Percentiles rank a stretch among this genome's conserved stretches.
Evolutionary conservation across 2,888 invertebrate genomes (phyloP).

Genomic region (Cybosia mesomella): DNA sequence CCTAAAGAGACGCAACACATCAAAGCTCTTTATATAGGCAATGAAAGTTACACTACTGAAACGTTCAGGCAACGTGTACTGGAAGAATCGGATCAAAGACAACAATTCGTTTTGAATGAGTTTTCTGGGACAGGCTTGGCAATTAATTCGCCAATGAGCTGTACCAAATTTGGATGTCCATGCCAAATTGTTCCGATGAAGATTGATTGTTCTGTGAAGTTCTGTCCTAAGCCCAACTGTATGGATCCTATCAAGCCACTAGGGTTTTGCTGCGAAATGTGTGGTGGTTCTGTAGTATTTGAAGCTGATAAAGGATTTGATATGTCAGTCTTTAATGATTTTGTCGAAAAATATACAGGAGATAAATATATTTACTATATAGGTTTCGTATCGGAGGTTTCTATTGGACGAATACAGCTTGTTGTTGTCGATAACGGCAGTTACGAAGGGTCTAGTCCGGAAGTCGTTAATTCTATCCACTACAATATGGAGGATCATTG

Average conservation of each 20-base stretch:
- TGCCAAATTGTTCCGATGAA: constrained; percentile 64
- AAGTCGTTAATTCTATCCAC: constrained; percentile 65
- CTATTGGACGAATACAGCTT: constrained; percentile 64
- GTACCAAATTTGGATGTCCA: constrained; percentile 69
- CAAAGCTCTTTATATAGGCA: constrained; percentile 56
- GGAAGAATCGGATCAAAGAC: constrained; percentile 41
- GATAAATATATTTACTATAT: constrained; percentile 65
- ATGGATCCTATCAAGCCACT: constrained; percentile 70
- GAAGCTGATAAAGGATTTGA: constrained; percentile 67
- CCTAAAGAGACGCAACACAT: constrained; percentile 66
- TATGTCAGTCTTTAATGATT: constrained; percentile 62
- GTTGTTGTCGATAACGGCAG: constrained; percentile 73
- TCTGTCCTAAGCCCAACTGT: constrained; percentile 69
- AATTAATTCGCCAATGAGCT: constrained; percentile 47
- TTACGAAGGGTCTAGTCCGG: constrained; percentile 71
- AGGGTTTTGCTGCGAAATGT: constrained; percentile 79
- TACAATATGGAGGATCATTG: constrained; percentile 61
- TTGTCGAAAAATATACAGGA: constrained; percentile 62
- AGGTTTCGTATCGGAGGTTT: constrained; percentile 57
- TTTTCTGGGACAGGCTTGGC: constrained; percentile 52
- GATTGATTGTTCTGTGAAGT: constrained; percentile 71
- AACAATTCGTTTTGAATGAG: constrained; percentile 63
- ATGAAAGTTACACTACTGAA: constrained; percentile 42
- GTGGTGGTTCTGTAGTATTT: constrained; percentile 72
- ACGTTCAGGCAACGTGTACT: constrained; percentile 41